Evolutionary conservation across 2,797 vertebrate genomes (phyloP).

Genomic region (Rhabdophis nuchalis): DNA sequence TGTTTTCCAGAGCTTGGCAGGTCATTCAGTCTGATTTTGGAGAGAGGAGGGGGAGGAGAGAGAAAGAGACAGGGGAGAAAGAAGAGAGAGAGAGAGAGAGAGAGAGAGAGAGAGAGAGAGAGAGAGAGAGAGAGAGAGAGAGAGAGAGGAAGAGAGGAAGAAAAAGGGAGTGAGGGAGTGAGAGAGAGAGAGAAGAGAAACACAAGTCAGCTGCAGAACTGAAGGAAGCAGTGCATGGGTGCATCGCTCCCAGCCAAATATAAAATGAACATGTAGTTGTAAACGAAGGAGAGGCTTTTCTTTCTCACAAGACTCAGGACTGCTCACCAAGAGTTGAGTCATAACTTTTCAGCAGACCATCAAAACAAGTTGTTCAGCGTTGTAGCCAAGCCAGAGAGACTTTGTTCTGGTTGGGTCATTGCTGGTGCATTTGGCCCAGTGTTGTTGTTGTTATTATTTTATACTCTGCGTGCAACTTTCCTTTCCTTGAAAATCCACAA

Average conservation of each 20-base stretch:
- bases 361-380: slow-evolving; percentile 27
- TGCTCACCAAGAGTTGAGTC: slow-evolving; percentile 9
- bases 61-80: too few species aligned
- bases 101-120: too few species aligned
- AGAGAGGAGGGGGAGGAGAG: not conserved
- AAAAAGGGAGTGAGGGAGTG: too few species aligned
- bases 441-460: not conserved
- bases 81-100: too few species aligned
- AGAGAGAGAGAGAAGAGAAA: slow-evolving; percentile 24
- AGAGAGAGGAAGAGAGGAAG: too few species aligned
- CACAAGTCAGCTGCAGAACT: slow-evolving; percentile 60
- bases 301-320: not conserved
- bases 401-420: slow-evolving; percentile 7
- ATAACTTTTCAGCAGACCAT: slow-evolving; percentile 17
- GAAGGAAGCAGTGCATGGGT: slow-evolving; percentile 28
- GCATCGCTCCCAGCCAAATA: slow-evolving; percentile 20
- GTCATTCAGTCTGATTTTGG: slow-evolving; percentile 55
- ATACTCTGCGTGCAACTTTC: not conserved
- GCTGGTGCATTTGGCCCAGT: not conserved
- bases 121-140: too few species aligned
- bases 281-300: slow-evolving; percentile 18
- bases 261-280: slow-evolving; percentile 23
- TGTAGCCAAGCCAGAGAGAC: not conserved
- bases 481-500: not conserved
- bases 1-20: slow-evolving; percentile 51